phyloP scores from a whole-genome alignment of 2,797 vertebrate genomes.

The Emys orbicularis region DNA sequence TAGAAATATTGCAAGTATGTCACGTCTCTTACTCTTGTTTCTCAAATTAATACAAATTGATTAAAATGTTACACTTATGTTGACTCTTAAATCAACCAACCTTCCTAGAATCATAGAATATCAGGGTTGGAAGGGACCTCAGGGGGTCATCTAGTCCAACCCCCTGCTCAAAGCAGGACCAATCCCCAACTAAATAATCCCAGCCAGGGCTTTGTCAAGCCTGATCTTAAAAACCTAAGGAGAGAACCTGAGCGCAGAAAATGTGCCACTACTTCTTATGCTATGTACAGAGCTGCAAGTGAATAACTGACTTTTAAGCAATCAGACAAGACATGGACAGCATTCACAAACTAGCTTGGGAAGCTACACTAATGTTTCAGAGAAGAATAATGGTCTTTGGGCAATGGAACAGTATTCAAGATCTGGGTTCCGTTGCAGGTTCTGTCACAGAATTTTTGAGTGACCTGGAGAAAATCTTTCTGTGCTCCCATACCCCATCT shows the following conservation, averaged over 20 bases:
- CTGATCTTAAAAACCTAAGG: too few species aligned
- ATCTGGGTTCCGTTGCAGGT: slow-evolving; percentile 44
- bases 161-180: too few species aligned
- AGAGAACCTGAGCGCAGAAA: not conserved
- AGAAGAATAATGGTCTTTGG: not conserved
- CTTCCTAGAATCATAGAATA: not conserved
- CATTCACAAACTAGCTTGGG: not conserved
- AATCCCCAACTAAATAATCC: too few species aligned
- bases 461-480: slow-evolving; percentile 60
- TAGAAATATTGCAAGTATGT: not conserved
- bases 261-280: slow-evolving; percentile 2
- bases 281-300: not conserved
- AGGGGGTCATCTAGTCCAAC: too few species aligned
- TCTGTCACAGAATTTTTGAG: slow-evolving; percentile 53
- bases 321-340: slow-evolving; percentile 56
- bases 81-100: not conserved
- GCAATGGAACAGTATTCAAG: slow-evolving; percentile 31
- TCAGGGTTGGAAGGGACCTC: too few species aligned
- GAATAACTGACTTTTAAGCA: slow-evolving; percentile 32
- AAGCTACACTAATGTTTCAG: slow-evolving; percentile 41
- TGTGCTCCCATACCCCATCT: slow-evolving; percentile 71
- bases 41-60: not conserved
- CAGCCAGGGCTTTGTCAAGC: too few species aligned
- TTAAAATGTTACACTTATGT: not conserved
- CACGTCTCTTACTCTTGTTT: slow-evolving; percentile 1